phyloP scores from a whole-genome alignment of 2,888 invertebrate species.

The Arrhopalites spinosus region DNA sequence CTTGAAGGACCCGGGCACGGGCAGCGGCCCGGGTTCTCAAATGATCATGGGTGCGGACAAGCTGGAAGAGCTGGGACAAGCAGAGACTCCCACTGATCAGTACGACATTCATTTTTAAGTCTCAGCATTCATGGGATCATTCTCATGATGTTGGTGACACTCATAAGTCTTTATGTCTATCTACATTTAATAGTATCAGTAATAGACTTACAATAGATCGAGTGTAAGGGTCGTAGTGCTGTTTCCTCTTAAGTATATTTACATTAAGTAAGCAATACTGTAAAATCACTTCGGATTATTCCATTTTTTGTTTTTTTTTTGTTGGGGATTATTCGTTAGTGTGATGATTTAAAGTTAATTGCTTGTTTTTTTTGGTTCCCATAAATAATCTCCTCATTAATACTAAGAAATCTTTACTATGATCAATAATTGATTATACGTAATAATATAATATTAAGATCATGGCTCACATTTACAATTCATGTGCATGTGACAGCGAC shows the following conservation, averaged over 20 bases:
- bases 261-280: background rate
- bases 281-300: background rate
- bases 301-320: background rate
- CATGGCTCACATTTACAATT: background rate
- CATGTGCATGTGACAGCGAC: background rate
- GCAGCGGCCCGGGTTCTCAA: constrained; percentile 13
- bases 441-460: background rate
- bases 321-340: background rate
- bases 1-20: constrained; percentile 46
- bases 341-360: constrained; percentile 1
- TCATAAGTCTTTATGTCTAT: background rate
- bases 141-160: background rate
- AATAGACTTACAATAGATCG: background rate
- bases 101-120: constrained; percentile 67
- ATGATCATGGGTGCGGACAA: constrained; percentile 40
- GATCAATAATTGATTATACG: too few species aligned
- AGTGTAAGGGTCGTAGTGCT: background rate
- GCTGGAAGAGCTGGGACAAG: constrained; percentile 58
- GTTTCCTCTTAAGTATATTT: background rate
- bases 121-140: too few species aligned
- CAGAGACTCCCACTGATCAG: constrained; percentile 70
- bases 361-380: background rate
- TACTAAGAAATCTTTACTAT: background rate
- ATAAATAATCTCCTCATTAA: background rate
- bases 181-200: background rate